A percentile compares a stretch with the other conserved stretches of the same genome.
These are phyloP conservation scores for Loris lydekkerianus DNA, from an alignment of 2,797 vertebrate genomes.

Conservation along the genomic window DNA sequence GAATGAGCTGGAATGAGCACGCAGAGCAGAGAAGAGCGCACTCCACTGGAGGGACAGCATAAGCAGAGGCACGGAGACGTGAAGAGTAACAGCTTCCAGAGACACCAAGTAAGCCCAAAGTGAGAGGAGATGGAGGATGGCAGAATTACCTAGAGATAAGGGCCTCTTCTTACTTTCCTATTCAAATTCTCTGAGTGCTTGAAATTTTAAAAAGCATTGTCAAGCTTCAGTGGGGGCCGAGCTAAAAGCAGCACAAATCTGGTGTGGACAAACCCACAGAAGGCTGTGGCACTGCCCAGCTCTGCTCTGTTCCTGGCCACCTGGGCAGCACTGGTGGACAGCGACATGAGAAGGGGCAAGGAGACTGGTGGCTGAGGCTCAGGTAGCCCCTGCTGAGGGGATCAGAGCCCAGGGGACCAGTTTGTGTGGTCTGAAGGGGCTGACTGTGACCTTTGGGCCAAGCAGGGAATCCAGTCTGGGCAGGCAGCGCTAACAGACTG, in stretches of 20 bases:
- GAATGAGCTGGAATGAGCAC: neutral
- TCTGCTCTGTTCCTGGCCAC: neutral
- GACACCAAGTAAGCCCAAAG: neutral
- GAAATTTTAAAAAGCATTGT: neutral
- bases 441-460: neutral
- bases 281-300: neutral
- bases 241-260: neutral
- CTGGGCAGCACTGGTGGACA: neutral
- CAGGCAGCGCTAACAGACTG: neutral
- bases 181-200: neutral
- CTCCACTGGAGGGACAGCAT: neutral
- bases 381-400: neutral
- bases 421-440: neutral
- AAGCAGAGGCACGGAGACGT: neutral
- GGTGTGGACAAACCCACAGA: neutral
- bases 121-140: neutral
- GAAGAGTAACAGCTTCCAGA: neutral
- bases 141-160: neutral
- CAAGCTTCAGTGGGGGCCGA: neutral
- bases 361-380: fast-evolving
- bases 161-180: neutral
- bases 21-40: neutral
- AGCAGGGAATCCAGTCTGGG: neutral
- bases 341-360: neutral
- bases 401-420: neutral